Evolutionary conservation across 2,797 vertebrate species (phyloP).

Genomic region (Lithobates sylvaticus): DNA sequence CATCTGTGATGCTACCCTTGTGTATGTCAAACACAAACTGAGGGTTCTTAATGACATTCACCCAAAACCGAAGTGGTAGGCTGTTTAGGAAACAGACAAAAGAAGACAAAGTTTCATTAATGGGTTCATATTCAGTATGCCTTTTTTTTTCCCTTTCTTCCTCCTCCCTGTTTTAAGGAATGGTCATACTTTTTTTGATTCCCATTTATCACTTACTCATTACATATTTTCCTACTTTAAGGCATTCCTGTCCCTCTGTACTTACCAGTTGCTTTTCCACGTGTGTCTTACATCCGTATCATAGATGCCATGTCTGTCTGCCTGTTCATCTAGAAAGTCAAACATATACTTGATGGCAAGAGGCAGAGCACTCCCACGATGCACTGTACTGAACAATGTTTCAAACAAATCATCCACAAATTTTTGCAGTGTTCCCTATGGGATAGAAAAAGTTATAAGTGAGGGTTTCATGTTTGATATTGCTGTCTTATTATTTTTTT

Average conservation of each 20-base stretch:
- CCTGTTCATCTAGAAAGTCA: constrained; percentile 98
- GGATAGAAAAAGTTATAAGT: constrained; percentile 8
- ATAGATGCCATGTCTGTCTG: constrained; percentile 92
- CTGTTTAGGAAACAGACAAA: constrained; percentile 70
- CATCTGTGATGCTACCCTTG: constrained; percentile 98
- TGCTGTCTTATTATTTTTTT: neutral
- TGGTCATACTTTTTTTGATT: neutral
- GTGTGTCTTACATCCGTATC: constrained; percentile 96
- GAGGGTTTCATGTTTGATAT: neutral
- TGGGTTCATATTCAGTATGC: neutral
- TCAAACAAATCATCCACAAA: constrained; percentile 98
- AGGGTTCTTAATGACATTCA: constrained; percentile 98
- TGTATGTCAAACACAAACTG: constrained; percentile 99
- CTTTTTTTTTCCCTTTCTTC: neutral
- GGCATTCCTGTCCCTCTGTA: neutral
- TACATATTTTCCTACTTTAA: neutral
- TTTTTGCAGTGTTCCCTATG: constrained; percentile 95
- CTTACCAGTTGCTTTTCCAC: constrained; percentile 99
- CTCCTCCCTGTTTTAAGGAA: no score
- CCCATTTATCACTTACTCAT: neutral
- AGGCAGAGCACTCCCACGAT: constrained; percentile 93
- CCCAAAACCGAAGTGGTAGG: constrained; percentile 97
- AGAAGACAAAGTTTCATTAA: neutral
- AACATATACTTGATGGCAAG: constrained; percentile 99
- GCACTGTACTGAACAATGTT: constrained; percentile 98